Percentiles rank a stretch among this genome's conserved stretches.
Conservation (phyloP, 2,113 vertebrate species). For the Callithrix jacchus region DNA sequence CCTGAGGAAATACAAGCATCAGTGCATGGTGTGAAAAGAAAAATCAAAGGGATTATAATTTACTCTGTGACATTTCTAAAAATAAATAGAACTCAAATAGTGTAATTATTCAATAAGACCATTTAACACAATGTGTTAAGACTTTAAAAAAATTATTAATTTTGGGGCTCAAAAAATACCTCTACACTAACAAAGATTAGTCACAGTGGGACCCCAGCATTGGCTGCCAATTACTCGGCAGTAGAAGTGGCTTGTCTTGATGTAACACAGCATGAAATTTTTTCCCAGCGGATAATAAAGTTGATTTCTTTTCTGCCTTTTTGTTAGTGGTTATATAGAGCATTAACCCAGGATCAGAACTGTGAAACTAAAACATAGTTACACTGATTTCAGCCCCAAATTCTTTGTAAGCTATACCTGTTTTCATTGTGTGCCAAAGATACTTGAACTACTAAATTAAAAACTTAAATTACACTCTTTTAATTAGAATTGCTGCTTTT, state of each 20-base stretch:
- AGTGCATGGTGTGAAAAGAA: neutral
- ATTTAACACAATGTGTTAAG: neutral
- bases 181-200: constrained; percentile 35
- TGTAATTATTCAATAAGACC: neutral
- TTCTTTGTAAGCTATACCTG: neutral
- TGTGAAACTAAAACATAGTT: neutral
- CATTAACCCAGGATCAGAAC: neutral
- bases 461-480: neutral
- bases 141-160: neutral
- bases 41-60: neutral
- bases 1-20: neutral
- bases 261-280: neutral
- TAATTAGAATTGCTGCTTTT: constrained; percentile 1
- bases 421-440: constrained; percentile 51
- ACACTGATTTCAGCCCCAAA: accelerated
- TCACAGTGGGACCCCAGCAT: constrained; percentile 10
- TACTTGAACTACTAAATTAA: neutral
- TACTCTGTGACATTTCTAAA: neutral
- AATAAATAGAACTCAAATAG: neutral
- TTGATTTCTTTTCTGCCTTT: neutral
- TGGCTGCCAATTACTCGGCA: neutral
- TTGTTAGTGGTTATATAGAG: constrained; percentile 8
- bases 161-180: neutral
- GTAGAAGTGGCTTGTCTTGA: neutral
- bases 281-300: constrained; percentile 19